phyloP scores from a whole-genome alignment of 2,113 vertebrate genomes.

The Craseonycteris thonglongyai region DNA sequence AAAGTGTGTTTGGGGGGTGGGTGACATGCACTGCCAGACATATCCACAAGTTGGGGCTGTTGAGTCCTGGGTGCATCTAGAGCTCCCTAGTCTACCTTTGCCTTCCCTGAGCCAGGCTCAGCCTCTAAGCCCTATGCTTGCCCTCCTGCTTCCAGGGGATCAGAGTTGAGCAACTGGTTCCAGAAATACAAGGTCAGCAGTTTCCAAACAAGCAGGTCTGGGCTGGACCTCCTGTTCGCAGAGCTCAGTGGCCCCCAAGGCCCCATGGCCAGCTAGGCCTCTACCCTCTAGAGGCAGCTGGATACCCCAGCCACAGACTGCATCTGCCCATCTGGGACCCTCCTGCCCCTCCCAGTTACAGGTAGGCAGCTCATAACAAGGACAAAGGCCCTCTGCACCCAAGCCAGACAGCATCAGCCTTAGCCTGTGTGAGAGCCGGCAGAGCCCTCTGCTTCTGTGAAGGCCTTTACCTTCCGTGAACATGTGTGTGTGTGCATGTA shows the following conservation, averaged over 20 bases:
- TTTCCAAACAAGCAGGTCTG: not conserved
- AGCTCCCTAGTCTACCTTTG: not conserved
- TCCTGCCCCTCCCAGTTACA: not conserved
- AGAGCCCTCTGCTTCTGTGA: not conserved
- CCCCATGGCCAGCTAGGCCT: not conserved
- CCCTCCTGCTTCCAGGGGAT: not conserved
- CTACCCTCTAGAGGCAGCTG: not conserved
- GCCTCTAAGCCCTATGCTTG: not conserved
- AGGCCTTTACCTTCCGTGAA: not conserved
- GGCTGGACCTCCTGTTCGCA: not conserved
- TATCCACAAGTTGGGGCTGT: no score
- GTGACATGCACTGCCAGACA: not conserved
- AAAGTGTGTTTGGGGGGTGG: no score
- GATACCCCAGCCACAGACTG: no score
- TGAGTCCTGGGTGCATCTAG: not conserved
- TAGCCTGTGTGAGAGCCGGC: not conserved
- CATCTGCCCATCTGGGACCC: no score
- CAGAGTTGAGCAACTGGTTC: not conserved
- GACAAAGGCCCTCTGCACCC: accelerated
- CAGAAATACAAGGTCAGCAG: not conserved
- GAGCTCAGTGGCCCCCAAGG: not conserved
- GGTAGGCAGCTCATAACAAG: not conserved
- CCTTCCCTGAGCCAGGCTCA: not conserved
- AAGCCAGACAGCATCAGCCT: not conserved
- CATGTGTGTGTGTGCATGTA: accelerated